Conservation (phyloP, 2,113 vertebrate genomes). For the Mustela lutreola region DNA sequence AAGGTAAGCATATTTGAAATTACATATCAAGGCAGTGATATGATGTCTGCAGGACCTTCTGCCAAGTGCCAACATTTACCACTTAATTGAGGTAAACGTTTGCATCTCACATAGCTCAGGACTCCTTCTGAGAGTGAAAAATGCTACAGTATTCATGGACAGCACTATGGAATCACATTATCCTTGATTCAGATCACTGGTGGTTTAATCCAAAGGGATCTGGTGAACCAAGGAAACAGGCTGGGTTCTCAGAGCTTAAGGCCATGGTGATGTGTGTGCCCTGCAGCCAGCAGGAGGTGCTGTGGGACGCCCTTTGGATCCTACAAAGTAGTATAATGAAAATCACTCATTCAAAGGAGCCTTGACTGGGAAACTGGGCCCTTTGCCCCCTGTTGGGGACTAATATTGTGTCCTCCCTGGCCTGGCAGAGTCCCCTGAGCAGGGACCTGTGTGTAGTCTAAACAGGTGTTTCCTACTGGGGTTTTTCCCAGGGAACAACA, state of each 20-base stretch:
- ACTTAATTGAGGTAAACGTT: background rate
- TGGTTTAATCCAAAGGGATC: no score
- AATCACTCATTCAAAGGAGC: no score
- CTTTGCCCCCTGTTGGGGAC: no score
- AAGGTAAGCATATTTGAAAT: background rate
- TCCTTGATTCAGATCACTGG: background rate
- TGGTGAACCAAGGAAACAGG: background rate
- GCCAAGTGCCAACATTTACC: background rate
- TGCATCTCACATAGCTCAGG: background rate
- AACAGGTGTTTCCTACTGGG: background rate
- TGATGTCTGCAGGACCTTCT: background rate
- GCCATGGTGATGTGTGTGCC: background rate
- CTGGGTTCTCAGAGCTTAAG: background rate
- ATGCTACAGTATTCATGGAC: background rate
- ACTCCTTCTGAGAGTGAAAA: background rate
- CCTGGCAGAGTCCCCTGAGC: background rate
- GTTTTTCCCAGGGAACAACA: background rate
- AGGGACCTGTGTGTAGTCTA: background rate
- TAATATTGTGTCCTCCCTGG: no score
- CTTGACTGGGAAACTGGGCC: no score
- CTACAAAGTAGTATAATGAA: no score
- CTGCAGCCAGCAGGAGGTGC: background rate
- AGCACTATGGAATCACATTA: background rate
- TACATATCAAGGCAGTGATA: background rate
- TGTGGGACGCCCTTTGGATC: no score